Evolutionary conservation across 2,113 vertebrate species (phyloP).

Genomic region (Varanus komodoensis): DNA sequence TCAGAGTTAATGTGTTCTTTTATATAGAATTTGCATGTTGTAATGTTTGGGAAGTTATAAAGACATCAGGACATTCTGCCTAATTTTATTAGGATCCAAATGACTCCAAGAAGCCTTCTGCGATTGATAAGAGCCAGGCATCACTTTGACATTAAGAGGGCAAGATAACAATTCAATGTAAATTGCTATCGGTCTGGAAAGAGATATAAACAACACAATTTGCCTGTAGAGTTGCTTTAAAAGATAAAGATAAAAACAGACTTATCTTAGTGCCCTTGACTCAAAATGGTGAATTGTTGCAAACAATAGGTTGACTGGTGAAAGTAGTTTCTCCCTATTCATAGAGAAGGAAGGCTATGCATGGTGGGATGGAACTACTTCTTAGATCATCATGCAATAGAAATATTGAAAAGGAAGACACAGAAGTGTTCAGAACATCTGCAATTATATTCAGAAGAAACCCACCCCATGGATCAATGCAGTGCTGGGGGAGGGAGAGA

Average conservation of each 20-base stretch:
- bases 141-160: background rate
- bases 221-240: background rate
- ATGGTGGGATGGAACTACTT: background rate
- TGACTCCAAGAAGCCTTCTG: background rate
- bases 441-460: background rate
- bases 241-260: conserved; percentile 15
- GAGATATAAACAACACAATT: background rate
- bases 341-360: background rate
- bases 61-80: background rate
- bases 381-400: background rate
- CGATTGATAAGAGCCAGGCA: background rate
- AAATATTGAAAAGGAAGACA: background rate
- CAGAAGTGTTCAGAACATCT: background rate
- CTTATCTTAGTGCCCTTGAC: background rate
- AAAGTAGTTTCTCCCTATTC: background rate
- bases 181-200: background rate
- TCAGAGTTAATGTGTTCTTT: background rate
- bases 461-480: background rate
- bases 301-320: background rate
- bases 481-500: background rate
- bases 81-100: conserved; percentile 15
- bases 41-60: background rate
- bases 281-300: conserved; percentile 17
- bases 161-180: background rate
- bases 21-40: background rate